These are phyloP conservation scores for Hermaeophaga mercurialis DNA, from an alignment of 2,888 invertebrate species.

Conservation along the genomic window DNA sequence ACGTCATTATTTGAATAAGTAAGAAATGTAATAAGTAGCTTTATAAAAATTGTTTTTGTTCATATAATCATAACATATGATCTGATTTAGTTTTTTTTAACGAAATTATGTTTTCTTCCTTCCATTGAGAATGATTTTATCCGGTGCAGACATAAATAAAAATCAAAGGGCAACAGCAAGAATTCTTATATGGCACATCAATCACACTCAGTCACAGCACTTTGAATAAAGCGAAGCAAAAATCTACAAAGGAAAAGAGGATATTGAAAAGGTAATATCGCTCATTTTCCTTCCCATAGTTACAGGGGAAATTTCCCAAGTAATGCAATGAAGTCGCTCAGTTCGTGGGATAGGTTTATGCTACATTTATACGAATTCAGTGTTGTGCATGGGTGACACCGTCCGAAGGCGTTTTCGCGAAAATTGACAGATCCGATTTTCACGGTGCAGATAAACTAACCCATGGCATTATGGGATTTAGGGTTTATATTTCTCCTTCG, in stretches of 20 bases:
- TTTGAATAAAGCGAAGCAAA: conserved; percentile 22
- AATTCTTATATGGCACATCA: conserved; percentile 19
- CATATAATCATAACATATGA: too few species aligned
- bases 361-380: conserved; percentile 4
- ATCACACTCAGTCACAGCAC: conserved; percentile 25
- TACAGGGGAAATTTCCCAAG: conserved; percentile 34
- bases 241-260: conserved; percentile 25
- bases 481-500: conserved; percentile 16
- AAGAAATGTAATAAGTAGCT: too few species aligned
- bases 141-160: conserved; percentile 6
- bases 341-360: conserved; percentile 1
- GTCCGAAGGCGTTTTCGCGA: conserved; percentile 6
- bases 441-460: conserved; percentile 17
- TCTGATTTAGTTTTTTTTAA: too few species aligned
- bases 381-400: conserved; percentile 2
- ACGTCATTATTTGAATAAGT: too few species aligned
- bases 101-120: too few species aligned
- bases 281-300: conserved; percentile 37
- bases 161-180: conserved; percentile 5
- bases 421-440: conserved; percentile 22
- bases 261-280: conserved; percentile 39
- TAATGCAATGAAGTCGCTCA: conserved; percentile 27
- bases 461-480: conserved; percentile 16
- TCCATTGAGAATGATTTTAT: not conserved
- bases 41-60: too few species aligned